Evolutionary conservation across 2,113 vertebrate species (phyloP), one percentile per base, ranked within the genome.

Genomic region (Anhinga anhinga): DNA sequence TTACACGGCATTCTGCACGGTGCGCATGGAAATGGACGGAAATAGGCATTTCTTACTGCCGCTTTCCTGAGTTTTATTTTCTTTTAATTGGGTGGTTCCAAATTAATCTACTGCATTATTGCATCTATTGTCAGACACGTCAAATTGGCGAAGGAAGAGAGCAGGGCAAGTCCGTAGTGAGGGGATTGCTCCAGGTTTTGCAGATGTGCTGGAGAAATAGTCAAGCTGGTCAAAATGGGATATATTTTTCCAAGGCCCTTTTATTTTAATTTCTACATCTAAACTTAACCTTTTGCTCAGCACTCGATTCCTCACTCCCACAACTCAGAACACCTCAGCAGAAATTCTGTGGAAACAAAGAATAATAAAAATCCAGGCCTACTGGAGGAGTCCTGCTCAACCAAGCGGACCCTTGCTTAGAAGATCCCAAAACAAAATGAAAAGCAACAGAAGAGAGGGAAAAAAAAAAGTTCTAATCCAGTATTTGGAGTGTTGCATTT

Each of bases 11-110:
- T 9, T 30, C 47, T 32, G 38, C 42, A 42, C 9, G 0, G 7
- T 2, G 14, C 4, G 26, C 2, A 1, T 40, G 18, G 38, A 2
- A 1, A 27, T 1, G 40, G 34, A 42, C 4, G 19, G 38, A 25
- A 70, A 30, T 2, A 19, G 58, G 10, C 4, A 4, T 15, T 42
- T 22, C 45, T 34, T 30, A n/a, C 10, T 16, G 42, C 34, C 13
- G 4, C 44, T 65, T 78, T 5, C 34, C 15, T 14, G 21, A 76
- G 17, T 7, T 47, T 27, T 8, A 40, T n/a, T 42, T 49, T 26
- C 38, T 74, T 59, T 15, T 47, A 47, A 23, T 12, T 18, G 21
- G n/a, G 56, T 32, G 21, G 40, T 55, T 74, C 69, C 44, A 21
- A 50, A 70, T 21, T 34, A 26, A 40, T 10, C 20, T 20, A 19